Base-by-base conservation (phyloP, 2,113 vertebrate species). In the Rhinoptilus africanus region DNA sequence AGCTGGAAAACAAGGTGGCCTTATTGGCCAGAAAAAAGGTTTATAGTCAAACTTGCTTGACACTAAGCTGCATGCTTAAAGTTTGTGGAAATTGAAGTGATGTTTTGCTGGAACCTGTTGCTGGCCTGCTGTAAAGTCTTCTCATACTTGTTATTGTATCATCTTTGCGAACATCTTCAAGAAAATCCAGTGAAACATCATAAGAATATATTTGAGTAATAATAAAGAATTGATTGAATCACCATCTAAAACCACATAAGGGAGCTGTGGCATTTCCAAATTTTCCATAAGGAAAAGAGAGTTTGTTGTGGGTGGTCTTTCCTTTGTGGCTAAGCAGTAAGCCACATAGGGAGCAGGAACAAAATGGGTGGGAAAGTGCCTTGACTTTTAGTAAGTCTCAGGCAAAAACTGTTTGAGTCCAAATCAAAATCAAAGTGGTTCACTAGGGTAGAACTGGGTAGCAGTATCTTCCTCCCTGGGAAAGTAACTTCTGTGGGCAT, bases 251-350 rank as follows among this genome's bases (percentile, higher is more conserved):
- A 53, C 54, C 50, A 80, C 24, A 34, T 80, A 77, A 94, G 85
- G 28, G 59, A 94, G 41, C 63, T 69, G 43, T 77, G 72, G 6
- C 10, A 27, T 75, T 95, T 80, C 53, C 39, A 66, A 1, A 79
- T 88, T 78, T 81, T 82, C 24, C 3, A 1, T 43, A 56, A 80
- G 54, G 47, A 76, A 66, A 37, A 47, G 37, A 43, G n/a, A 50
- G 62, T 35, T 83, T 93, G 8, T 88, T 79, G 78, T 83, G 92
- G 64, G 90, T 94, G 79, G 68, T 91, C 95, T 80, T 54, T 32
- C 5, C 10, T 86, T 90, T 1, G 1, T 3, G 1, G 34, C 63
- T 74, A 54, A 84, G 75, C 34, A 59, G 22, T 69, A 73, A 90
- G 19, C 41, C 64, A 77, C 68, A 71, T 32, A 83, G 54, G 5